phyloP scores from a whole-genome alignment of 2,888 invertebrate genomes.

The Agelastica alni region DNA sequence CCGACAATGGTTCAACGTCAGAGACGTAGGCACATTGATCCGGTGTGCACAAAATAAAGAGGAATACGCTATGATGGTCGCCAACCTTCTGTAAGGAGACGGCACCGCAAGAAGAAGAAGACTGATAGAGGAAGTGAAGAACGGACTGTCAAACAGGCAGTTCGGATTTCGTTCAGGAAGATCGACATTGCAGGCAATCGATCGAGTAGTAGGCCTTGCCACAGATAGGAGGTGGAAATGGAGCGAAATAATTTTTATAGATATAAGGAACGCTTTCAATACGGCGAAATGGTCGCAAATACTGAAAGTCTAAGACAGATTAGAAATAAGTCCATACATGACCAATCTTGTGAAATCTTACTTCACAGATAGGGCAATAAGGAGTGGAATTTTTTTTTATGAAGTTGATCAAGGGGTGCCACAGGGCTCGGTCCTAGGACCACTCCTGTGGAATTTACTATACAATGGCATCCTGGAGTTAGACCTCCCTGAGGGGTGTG shows the following conservation, averaged over 20 bases:
- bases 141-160: not conserved
- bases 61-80: too few relatives aligned
- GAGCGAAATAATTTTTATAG: not conserved
- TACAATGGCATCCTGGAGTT: slow-evolving; percentile 6
- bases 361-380: not conserved
- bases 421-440: slow-evolving; percentile 24
- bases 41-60: too few relatives aligned
- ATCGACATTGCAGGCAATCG: not conserved
- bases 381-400: not conserved
- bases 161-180: slow-evolving; percentile 1
- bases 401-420: slow-evolving; percentile 7
- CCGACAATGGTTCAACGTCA: too few relatives aligned
- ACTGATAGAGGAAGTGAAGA: not conserved
- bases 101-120: too few relatives aligned
- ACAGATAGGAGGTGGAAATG: not conserved
- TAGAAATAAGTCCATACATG: not conserved
- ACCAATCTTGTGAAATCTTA: not conserved
- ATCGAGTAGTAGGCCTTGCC: not conserved
- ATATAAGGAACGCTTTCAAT: not conserved
- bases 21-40: too few relatives aligned
- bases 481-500: slow-evolving; percentile 1
- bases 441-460: slow-evolving; percentile 19
- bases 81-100: too few relatives aligned
- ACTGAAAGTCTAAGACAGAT: not conserved
- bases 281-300: not conserved